Base-by-base conservation (phyloP, 2,113 vertebrate genomes). In the Apaloderma vittatum region DNA sequence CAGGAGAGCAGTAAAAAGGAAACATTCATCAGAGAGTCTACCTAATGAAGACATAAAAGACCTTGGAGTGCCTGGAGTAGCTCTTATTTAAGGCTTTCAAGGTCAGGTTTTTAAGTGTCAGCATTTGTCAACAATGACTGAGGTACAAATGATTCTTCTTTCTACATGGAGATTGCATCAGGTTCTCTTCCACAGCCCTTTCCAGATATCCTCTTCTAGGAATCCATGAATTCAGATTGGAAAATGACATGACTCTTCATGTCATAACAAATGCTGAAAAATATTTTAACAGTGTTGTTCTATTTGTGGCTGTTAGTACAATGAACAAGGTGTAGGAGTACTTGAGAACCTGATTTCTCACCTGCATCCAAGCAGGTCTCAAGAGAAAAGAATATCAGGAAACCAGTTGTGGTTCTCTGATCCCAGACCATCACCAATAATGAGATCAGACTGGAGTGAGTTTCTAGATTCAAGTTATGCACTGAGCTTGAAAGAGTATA, bases 11-110 rank as follows among this genome's bases (percentile, higher is more conserved):
- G 46, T 93, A 89, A 91, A 95, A 93, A 84, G 46, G 63, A 74
- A 95, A 93, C 67, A 94, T 93, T 93, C 92, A 86, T 89, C 21
- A 94, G 76, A 68, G 63, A 86, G 89, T 49, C 79, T 88, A 83
- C 22, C 32, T 92, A 72, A 96, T 54, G 70, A 96, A 87, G 86
- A 95, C 1, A 2, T 27, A 95, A 86, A 86, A 84, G 59, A 70
- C 72, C 59, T 84, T 93, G 84, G 51, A 80, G 76, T 70, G 80
- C 6, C 21, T 48, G 22, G 24, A 80, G 30, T 30, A 74, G 76
- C 21, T 58, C 54, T 74, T 93, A 34, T 73, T 84, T 30, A 57
- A 71, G 30, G 23, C 32, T 93, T 91, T 94, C 86, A 95, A 96
- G 80, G 92, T 58, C 67, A 70, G 20, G 36, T 40, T 73, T 40